A percentile compares a stretch with the other conserved stretches of the same genome.
Conservation (phyloP, 2,113 vertebrate species). For the Gobius niger region DNA sequence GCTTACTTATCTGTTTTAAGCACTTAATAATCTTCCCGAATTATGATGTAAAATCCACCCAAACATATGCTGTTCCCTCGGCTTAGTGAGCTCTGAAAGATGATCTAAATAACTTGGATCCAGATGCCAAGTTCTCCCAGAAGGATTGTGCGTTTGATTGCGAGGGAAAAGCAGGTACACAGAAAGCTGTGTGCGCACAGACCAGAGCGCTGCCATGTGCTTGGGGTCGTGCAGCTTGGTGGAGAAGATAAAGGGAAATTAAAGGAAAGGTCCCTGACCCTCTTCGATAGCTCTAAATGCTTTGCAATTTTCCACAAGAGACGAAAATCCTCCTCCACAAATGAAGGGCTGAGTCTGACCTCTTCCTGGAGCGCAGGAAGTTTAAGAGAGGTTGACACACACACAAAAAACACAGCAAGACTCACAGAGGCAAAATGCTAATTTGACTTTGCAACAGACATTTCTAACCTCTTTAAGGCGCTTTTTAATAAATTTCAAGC, state of each 20-base stretch:
- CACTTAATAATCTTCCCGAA: slow-evolving; percentile 23
- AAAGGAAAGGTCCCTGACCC: slow-evolving; percentile 79
- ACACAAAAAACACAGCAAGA: slow-evolving; percentile 50
- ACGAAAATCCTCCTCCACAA: slow-evolving; percentile 75
- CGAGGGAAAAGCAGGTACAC: slow-evolving; percentile 52
- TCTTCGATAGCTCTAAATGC: slow-evolving; percentile 77
- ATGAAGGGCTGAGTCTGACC: slow-evolving; percentile 76
- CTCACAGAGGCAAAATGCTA: slow-evolving; percentile 72
- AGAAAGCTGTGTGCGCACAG: slow-evolving; percentile 68
- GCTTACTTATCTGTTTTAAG: slow-evolving; percentile 6
- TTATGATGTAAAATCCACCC: slow-evolving; percentile 31
- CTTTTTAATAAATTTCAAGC: slow-evolving; percentile 75
- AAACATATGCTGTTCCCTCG: slow-evolving; percentile 12
- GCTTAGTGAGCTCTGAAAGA: slow-evolving; percentile 17
- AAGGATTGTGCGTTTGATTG: slow-evolving; percentile 47
- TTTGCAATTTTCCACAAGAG: slow-evolving; percentile 71
- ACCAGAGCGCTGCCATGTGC: slow-evolving; percentile 63
- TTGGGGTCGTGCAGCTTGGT: slow-evolving; percentile 73
- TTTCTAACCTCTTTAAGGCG: slow-evolving; percentile 76
- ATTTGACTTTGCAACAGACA: slow-evolving; percentile 76
- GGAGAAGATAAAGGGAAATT: slow-evolving; percentile 80
- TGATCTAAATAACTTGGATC: slow-evolving; percentile 27
- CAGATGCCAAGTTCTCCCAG: slow-evolving; percentile 31
- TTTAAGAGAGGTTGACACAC: slow-evolving; percentile 77
- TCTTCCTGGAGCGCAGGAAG: slow-evolving; percentile 68